Evolutionary conservation across 1,140 invertebrate species (phyloP).

Genomic region (Lepidurus arcticus): DNA sequence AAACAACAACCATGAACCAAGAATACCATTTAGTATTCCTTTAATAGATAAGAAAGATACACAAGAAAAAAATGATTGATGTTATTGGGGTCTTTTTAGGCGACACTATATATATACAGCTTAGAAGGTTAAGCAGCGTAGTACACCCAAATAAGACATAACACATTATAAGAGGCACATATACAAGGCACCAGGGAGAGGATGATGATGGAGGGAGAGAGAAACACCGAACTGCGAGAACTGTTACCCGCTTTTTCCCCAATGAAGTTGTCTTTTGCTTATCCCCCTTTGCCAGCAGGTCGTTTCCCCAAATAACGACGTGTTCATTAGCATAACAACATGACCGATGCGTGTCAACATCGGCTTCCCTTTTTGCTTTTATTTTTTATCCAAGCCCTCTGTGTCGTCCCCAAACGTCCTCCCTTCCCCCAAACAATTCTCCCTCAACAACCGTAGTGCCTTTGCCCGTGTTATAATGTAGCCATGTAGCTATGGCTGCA

Average conservation of each 20-base stretch:
- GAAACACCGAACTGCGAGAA: neutral
- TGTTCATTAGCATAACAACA: constrained; percentile 19
- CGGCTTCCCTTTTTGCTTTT: constrained; percentile 1
- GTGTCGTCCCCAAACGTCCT: neutral
- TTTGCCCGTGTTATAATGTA: neutral
- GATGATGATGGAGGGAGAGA: neutral
- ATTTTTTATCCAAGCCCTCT: neutral
- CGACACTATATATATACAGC: neutral
- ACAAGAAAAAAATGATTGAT: neutral
- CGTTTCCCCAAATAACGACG: constrained; percentile 17
- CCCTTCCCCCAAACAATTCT: neutral
- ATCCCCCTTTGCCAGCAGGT: constrained; percentile 15
- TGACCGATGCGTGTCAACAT: constrained; percentile 21
- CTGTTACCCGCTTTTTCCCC: constrained; percentile 2
- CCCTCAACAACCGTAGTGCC: neutral
- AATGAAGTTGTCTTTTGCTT: constrained; percentile 1
- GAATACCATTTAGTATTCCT: neutral
- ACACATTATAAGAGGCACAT: neutral
- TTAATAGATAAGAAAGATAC: neutral
- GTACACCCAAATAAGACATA: neutral
- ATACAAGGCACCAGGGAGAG: neutral
- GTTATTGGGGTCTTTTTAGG: constrained; percentile 6
- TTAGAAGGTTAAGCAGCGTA: neutral
- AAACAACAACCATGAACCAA: neutral
- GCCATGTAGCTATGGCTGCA: neutral